Conservation (phyloP, 1,140 invertebrate species). For the Nixonia krombeini region DNA sequence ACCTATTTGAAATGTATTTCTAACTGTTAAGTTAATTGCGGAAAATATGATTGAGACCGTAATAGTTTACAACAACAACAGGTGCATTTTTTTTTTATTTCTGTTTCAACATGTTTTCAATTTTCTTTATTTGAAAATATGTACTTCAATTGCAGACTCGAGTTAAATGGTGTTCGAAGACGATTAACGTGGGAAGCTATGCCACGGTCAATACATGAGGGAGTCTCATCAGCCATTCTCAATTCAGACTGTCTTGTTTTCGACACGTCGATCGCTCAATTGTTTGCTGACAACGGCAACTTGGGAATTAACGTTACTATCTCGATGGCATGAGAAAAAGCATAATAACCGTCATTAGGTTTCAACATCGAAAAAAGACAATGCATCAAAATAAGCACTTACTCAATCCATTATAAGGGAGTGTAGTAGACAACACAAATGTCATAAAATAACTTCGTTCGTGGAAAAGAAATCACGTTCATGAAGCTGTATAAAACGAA, state of each 20-base stretch:
- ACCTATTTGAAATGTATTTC: no score
- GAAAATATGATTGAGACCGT: neutral
- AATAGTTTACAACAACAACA: no score
- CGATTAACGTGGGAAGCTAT: conserved; percentile 99
- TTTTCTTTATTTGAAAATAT: conserved; percentile 1
- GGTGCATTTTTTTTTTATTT: no score
- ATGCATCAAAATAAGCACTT: neutral
- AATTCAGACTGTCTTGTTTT: conserved; percentile 99
- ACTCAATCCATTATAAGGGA: no score
- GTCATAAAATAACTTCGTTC: no score
- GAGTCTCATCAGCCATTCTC: conserved; percentile 97
- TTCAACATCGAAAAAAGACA: neutral
- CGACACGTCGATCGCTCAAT: conserved; percentile 97
- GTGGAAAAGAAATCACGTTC: no score
- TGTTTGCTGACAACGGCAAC: conserved; percentile 99
- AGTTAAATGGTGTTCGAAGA: conserved; percentile 94
- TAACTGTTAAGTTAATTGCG: no score
- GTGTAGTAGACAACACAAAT: no score
- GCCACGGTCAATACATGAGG: conserved; percentile 98
- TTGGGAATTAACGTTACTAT: conserved; percentile 99
- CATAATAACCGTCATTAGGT: conserved; percentile 8
- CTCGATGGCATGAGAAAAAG: conserved; percentile 81
- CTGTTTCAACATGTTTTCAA: no score
- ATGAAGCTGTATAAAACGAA: no score
- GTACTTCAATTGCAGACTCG: conserved; percentile 77